phyloP scores from a whole-genome alignment of 2,797 vertebrate species.

The Gallinago solitaria region DNA sequence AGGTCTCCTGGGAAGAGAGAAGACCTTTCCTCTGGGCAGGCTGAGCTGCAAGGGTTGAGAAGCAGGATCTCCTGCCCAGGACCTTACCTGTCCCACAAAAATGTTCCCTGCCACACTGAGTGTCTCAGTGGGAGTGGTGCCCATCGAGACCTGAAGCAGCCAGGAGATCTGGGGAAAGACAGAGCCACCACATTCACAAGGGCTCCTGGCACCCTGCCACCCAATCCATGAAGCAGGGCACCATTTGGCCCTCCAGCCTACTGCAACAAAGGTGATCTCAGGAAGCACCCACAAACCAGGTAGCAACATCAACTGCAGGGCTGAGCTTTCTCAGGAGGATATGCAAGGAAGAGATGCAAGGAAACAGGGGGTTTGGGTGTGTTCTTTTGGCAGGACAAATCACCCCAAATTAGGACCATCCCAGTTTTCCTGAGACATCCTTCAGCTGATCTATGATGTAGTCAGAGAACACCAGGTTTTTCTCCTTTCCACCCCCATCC shows the following conservation, averaged over 20 bases:
- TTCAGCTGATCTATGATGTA: neutral
- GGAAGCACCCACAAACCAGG: neutral
- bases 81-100: conserved; percentile 93
- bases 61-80: neutral
- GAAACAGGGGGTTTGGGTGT: neutral
- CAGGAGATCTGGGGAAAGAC: conserved; percentile 88
- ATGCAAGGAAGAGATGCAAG: neutral
- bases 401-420: neutral
- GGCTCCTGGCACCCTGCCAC: neutral
- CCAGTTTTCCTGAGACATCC: neutral
- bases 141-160: conserved; percentile 93
- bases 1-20: neutral
- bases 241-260: neutral
- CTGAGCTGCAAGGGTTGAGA: neutral
- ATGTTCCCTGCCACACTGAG: conserved; percentile 96
- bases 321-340: neutral
- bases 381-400: neutral
- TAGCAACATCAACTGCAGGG: neutral
- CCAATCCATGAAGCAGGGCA: neutral
- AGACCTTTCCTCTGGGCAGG: neutral
- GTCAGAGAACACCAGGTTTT: neutral
- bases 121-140: conserved; percentile 90
- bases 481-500: neutral
- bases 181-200: neutral
- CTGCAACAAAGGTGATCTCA: neutral